Evolutionary conservation across 2,113 vertebrate species (phyloP).

Genomic region (Passer domesticus): DNA sequence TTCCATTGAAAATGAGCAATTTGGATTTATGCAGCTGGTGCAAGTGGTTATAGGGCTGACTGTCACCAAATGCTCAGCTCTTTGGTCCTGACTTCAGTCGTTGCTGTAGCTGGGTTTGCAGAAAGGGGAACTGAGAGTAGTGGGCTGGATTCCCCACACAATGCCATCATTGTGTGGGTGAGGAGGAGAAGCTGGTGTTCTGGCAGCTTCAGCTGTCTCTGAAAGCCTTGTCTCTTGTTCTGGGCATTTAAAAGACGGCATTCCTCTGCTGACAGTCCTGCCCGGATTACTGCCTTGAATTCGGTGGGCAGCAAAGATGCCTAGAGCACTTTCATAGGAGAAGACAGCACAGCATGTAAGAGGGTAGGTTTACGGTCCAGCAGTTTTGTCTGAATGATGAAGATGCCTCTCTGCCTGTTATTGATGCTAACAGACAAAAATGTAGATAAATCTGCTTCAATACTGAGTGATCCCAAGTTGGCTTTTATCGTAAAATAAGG

Average conservation of each 20-base stretch:
- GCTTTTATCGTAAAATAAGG: background rate
- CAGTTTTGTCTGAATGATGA: conserved; percentile 38
- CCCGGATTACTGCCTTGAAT: conserved; percentile 44
- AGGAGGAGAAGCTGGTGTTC: conserved; percentile 62
- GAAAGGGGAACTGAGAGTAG: background rate
- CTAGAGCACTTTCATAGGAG: conserved; percentile 49
- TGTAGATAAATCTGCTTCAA: background rate
- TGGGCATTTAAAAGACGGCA: conserved; percentile 70
- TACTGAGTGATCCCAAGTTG: background rate
- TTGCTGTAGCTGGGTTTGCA: conserved; percentile 20
- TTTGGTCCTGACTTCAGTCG: conserved; percentile 25
- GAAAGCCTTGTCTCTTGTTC: conserved; percentile 75
- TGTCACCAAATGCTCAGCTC: background rate
- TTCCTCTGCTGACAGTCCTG: conserved; percentile 68
- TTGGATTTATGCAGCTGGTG: conserved; percentile 33
- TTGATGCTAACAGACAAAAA: conserved; percentile 9
- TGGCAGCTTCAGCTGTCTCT: conserved; percentile 73
- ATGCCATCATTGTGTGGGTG: conserved; percentile 68
- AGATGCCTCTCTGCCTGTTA: conserved; percentile 40
- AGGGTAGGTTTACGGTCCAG: conserved; percentile 10
- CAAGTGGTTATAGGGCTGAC: background rate
- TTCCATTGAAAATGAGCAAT: conserved; percentile 6
- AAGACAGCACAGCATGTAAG: background rate
- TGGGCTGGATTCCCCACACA: conserved; percentile 55
- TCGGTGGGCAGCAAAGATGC: conserved; percentile 37